Conservation (phyloP, 2,888 invertebrate species). For the Itoplectis maculator region DNA sequence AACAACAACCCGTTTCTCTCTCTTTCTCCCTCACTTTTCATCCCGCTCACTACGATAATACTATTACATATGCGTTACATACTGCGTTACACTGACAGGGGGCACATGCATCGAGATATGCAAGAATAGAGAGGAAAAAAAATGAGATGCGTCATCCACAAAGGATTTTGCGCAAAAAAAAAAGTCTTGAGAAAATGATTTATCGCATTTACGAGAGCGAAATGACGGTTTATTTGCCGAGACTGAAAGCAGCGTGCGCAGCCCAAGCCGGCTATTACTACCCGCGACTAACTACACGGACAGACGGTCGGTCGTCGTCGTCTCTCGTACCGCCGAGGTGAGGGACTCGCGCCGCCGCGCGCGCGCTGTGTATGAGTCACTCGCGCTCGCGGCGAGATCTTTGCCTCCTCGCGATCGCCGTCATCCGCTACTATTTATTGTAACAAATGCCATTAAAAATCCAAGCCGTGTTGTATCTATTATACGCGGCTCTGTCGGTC, state of each 20-base stretch:
- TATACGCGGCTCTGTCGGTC: neutral
- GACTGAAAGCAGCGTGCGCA: conserved; percentile 12
- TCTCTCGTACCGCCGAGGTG: conserved; percentile 12
- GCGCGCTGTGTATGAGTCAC: too few species aligned
- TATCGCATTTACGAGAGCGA: neutral
- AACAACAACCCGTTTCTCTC: conserved; percentile 30
- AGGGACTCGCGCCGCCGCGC: conserved; percentile 17
- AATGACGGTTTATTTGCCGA: conserved; percentile 17
- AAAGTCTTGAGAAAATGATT: conserved; percentile 11
- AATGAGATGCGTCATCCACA: neutral
- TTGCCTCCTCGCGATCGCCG: conserved; percentile 17
- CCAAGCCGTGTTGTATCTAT: conserved; percentile 5
- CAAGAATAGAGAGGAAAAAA: neutral
- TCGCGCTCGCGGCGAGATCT: conserved; percentile 18
- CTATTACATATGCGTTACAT: neutral
- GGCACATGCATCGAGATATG: neutral
- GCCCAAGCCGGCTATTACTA: conserved; percentile 38
- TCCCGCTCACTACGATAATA: conserved; percentile 1
- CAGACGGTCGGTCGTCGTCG: neutral
- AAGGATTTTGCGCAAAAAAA: neutral
- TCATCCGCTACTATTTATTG: conserved; percentile 9
- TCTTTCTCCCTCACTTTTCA: conserved; percentile 3
- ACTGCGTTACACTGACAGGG: neutral
- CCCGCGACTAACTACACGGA: conserved; percentile 34
- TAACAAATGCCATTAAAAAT: conserved; percentile 15